A percentile compares a stretch with the other conserved stretches of the same genome.
Conservation (phyloP, 1,140 invertebrate genomes). For the Platyura marginata region DNA sequence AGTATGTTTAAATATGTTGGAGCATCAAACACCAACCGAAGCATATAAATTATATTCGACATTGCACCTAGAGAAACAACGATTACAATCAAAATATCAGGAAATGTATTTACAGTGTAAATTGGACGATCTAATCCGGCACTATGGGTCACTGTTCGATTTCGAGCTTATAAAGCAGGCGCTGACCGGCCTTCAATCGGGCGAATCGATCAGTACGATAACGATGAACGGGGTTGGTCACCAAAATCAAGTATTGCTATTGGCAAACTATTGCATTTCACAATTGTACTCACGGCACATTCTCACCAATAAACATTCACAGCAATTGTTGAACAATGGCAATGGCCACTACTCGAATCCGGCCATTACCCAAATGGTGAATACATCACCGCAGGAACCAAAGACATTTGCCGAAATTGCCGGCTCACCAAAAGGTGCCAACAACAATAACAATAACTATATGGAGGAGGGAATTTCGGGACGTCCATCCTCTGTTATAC, state of each 20-base stretch:
- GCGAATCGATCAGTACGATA: slow-evolving; percentile 17
- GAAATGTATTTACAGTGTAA: slow-evolving; percentile 53
- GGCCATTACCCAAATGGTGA: background rate
- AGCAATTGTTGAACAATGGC: background rate
- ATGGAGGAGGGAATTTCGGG: background rate
- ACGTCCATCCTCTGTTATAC: background rate
- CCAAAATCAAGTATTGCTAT: slow-evolving; percentile 44
- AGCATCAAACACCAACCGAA: slow-evolving; percentile 29
- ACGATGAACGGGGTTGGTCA: slow-evolving; percentile 18
- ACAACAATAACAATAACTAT: background rate
- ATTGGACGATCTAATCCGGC: slow-evolving; percentile 46
- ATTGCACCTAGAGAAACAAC: slow-evolving; percentile 37
- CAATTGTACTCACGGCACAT: slow-evolving; percentile 50
- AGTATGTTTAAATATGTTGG: slow-evolving; percentile 32
- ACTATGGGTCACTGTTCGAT: slow-evolving; percentile 42
- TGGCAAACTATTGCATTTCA: slow-evolving; percentile 54
- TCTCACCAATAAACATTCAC: slow-evolving; percentile 28
- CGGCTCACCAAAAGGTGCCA: slow-evolving; percentile 1
- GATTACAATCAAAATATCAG: slow-evolving; percentile 43
- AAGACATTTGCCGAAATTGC: slow-evolving; percentile 2
- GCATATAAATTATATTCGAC: slow-evolving; percentile 34
- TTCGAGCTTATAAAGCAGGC: slow-evolving; percentile 43
- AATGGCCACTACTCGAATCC: background rate
- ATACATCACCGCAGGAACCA: background rate
- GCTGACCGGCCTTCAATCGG: slow-evolving; percentile 35